phyloP scores from a whole-genome alignment of 2,888 invertebrate genomes.

The Empis livida region DNA sequence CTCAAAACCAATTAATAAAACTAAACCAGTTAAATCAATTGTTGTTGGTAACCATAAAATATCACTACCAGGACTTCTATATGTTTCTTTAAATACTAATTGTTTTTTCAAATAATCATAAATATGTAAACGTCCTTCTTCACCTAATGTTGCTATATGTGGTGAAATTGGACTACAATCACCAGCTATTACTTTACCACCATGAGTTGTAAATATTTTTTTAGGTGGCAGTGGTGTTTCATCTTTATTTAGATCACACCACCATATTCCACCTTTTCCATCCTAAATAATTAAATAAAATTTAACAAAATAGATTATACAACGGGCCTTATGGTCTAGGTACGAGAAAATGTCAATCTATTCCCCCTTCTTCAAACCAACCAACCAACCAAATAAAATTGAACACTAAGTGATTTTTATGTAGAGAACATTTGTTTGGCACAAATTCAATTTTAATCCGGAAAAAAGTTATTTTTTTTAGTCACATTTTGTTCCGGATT shows the following conservation, averaged over 20 bases:
- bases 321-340: too few relatives aligned
- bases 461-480: too few relatives aligned
- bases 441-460: too few relatives aligned
- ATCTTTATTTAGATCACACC: constrained; percentile 49
- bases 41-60: constrained; percentile 59
- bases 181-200: constrained; percentile 58
- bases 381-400: too few relatives aligned
- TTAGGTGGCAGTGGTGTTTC: constrained; percentile 34
- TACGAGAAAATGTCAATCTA: too few relatives aligned
- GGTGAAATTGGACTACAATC: constrained; percentile 55
- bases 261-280: constrained; percentile 72
- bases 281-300: constrained; percentile 42
- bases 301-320: background rate
- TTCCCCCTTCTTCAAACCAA: too few relatives aligned
- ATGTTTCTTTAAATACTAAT: constrained; percentile 48
- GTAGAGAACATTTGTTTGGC: too few relatives aligned
- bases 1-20: constrained; percentile 53
- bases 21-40: constrained; percentile 48
- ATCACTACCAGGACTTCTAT: constrained; percentile 42
- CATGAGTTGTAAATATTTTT: constrained; percentile 54
- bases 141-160: constrained; percentile 58
- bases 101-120: constrained; percentile 52
- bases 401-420: too few relatives aligned
- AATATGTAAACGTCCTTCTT: constrained; percentile 58
- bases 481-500: too few relatives aligned